phyloP scores from a whole-genome alignment of 2,113 vertebrate species.

The Hiodon tergisus region DNA sequence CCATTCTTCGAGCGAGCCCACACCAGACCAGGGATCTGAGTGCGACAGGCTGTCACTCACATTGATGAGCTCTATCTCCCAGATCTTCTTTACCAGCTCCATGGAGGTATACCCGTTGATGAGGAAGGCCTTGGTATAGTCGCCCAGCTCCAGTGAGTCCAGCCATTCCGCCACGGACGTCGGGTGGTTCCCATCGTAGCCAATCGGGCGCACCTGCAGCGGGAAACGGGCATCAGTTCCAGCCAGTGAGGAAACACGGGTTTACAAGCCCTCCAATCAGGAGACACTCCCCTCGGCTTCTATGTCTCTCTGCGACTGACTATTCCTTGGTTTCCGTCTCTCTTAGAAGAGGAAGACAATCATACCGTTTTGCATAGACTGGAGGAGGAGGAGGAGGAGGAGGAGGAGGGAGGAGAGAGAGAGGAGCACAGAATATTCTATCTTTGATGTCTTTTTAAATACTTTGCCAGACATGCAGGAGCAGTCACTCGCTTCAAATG shows the following conservation, averaged over 20 bases:
- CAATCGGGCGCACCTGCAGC: constrained; percentile 83
- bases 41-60: constrained; percentile 62
- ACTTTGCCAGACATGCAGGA: background rate
- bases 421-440: background rate
- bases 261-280: background rate
- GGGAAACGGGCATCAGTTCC: background rate
- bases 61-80: constrained; percentile 97
- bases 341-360: background rate
- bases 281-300: background rate
- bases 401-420: background rate
- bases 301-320: too few species aligned
- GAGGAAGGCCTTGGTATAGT: constrained; percentile 96
- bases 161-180: constrained; percentile 95
- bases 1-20: too few species aligned
- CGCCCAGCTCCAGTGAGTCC: constrained; percentile 91
- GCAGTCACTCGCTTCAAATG: background rate
- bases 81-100: constrained; percentile 98
- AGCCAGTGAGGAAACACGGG: background rate
- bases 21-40: too few species aligned
- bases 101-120: constrained; percentile 97
- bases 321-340: too few species aligned
- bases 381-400: background rate
- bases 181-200: constrained; percentile 89
- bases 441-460: background rate
- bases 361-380: background rate